Base-by-base conservation (phyloP, 2,797 vertebrate species). In the Oophaga sylvatica region DNA sequence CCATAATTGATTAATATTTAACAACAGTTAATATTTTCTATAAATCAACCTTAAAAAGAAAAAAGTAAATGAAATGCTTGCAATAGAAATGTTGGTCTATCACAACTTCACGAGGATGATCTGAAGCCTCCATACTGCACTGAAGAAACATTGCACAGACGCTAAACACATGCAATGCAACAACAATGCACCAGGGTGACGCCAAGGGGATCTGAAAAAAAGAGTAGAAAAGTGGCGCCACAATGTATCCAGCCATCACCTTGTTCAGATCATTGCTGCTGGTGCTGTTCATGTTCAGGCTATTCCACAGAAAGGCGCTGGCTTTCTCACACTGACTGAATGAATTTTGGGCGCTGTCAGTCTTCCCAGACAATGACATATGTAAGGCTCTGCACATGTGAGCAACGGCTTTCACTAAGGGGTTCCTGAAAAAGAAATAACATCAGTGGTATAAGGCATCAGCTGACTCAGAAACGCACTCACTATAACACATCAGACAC, bases 161-260 rank as follows among this genome's bases (percentile, higher is more conserved):
- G 92, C 91, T 91, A 92, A 92, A 94, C 95, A 97, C 97, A 96
- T 99, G 97, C 98, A 99, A 99, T 99, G 98, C 98, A 99, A 99
- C 97, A 97, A 99, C 97, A 99, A 99, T 99, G 98, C 97, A 99
- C 97, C 93, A 93, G 96, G 97, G 98, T 95, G 96, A 95, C 95
- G 93, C 94, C 95, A 92, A 89, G 16, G 3, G 20, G 85, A 62
- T 20, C 7, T 59, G 10, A 81, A 19, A 35, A 63, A 19, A 67
- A 3, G 35, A 78, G 11, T 2, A 3, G 22, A 71, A 70, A 83
- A 59, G 11, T 57, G 65, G 26, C n/a, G 17, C 22, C 67, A 62
- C 26, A 4, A n/a, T 48, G 19, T n/a, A 48, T 6, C 8, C 2
- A n/a, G 15, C 59, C 85, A 90, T 93, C 95, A 98, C 98, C 70